These are phyloP conservation scores for Charaxes varanes DNA, from an alignment of 1,140 invertebrate species.

Conservation along the genomic window DNA sequence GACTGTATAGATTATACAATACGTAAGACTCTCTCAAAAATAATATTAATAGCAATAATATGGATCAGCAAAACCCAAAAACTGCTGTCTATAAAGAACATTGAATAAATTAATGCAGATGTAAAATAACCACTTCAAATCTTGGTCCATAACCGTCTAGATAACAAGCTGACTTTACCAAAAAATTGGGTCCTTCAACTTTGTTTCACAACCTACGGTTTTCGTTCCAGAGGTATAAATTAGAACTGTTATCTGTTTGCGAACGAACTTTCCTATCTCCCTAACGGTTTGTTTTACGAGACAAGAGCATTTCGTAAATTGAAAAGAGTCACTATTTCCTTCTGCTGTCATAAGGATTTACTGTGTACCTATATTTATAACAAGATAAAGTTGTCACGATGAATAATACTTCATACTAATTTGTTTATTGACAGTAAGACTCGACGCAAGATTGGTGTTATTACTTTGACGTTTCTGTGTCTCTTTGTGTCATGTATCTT, in stretches of 20 bases:
- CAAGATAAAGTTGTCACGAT: too few species aligned
- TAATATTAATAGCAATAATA: too few species aligned
- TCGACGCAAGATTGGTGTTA: too few species aligned
- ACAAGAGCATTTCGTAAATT: conserved; percentile 13
- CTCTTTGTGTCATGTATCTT: too few species aligned
- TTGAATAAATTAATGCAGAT: conserved; percentile 17
- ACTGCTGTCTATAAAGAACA: too few species aligned
- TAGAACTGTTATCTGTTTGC: conserved; percentile 17
- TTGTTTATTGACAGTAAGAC: too few species aligned
- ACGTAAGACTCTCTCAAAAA: too few species aligned
- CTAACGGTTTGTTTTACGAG: conserved; percentile 18
- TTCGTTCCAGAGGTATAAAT: conserved; percentile 20
- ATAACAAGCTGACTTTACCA: conserved; percentile 21
- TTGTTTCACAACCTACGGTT: conserved; percentile 17
- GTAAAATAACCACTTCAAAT: conserved; percentile 15
- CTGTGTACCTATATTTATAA: too few species aligned
- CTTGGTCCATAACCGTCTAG: conserved; percentile 15
- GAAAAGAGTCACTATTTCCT: conserved; percentile 7
- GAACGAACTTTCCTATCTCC: conserved; percentile 13
- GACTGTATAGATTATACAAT: too few species aligned
- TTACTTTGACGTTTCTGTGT: too few species aligned
- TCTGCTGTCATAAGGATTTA: conserved; percentile 6
- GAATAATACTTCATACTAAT: too few species aligned
- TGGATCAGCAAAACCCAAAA: too few species aligned
- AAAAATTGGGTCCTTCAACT: conserved; percentile 19